Base-by-base conservation (phyloP, 2,888 invertebrate species). In the Brenthis daphne region DNA sequence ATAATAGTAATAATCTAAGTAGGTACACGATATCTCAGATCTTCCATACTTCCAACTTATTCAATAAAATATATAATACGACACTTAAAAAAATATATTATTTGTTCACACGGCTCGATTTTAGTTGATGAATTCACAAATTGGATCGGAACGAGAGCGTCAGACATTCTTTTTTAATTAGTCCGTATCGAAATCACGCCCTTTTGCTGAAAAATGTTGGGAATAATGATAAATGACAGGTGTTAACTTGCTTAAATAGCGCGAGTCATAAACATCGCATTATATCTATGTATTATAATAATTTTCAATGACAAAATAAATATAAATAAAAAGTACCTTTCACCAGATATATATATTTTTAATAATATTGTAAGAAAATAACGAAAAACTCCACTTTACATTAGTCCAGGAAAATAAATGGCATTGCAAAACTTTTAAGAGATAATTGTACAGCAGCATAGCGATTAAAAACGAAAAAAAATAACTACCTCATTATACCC, bases 61-160 rank as follows among this genome's bases (percentile, higher is more conserved):
- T 53, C 16, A 53, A 53, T 63, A 63, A 63, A 53, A 63, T 63
- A 63, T 63, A 53, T 63, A 29, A 48, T 29, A 50, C 50, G n/a
- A 50, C 53, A 63, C 37, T 64, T 61, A 56, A 50, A 67, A 43
- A 67, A 37, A 37, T 1, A 20, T 20, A 53, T 63, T 37, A 67
- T 67, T 51, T 13, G 48, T 56, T 67, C 58, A 63, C 55, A 13
- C 61, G 55, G 33, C 61, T 50, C 56, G 56, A 67, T 67, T 67
- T 61, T 67, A 67, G 61, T 67, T 67, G 67, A 67, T 67, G 67
- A 67, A 67, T 50, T 67, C 56, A 61, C 67, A 67, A 67, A 67
- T 67, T 67, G 67, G 61, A 67, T 63, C 29, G 67, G 67, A 67
- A 51, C 61, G 67, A 56, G 61, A 63, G 61, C 56, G 56, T 63